phyloP scores from a whole-genome alignment of 2,888 invertebrate species.

The Andrena fulva region DNA sequence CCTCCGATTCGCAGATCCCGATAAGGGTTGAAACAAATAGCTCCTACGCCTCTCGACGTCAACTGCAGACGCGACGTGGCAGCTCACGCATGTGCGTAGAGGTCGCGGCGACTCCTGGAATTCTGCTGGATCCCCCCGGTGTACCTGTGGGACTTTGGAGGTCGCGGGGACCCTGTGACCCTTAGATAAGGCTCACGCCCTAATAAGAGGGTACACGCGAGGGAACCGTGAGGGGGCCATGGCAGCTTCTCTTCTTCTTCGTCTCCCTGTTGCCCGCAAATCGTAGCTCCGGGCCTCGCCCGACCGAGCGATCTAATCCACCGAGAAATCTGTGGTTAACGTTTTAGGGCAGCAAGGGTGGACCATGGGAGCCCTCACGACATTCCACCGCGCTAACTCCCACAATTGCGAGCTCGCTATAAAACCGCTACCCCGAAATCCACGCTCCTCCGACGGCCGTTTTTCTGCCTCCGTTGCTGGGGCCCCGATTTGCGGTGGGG shows the following conservation, averaged over 20 bases:
- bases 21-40: conserved; percentile 13
- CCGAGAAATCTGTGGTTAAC: conserved; percentile 79
- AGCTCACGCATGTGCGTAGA: conserved; percentile 33
- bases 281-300: conserved; percentile 70
- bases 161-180: conserved; percentile 82
- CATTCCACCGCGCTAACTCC: conserved; percentile 74
- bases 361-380: conserved; percentile 61
- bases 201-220: conserved; percentile 83
- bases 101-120: conserved; percentile 73
- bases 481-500: not conserved
- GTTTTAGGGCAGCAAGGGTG: conserved; percentile 74
- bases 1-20: not conserved
- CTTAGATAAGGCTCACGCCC: conserved; percentile 84
- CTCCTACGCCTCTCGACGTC: not conserved
- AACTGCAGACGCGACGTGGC: not conserved
- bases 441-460: conserved; percentile 6
- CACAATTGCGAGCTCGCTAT: conserved; percentile 69
- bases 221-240: conserved; percentile 64
- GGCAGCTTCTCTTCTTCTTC: conserved; percentile 67
- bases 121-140: conserved; percentile 64
- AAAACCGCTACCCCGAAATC: conserved; percentile 61
- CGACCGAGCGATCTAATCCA: conserved; percentile 73
- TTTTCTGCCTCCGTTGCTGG: conserved; percentile 5
- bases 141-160: conserved; percentile 78
- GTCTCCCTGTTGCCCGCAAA: conserved; percentile 67